Conservation (phyloP, 2,797 vertebrate species). For the Intellagama lesueurii region DNA sequence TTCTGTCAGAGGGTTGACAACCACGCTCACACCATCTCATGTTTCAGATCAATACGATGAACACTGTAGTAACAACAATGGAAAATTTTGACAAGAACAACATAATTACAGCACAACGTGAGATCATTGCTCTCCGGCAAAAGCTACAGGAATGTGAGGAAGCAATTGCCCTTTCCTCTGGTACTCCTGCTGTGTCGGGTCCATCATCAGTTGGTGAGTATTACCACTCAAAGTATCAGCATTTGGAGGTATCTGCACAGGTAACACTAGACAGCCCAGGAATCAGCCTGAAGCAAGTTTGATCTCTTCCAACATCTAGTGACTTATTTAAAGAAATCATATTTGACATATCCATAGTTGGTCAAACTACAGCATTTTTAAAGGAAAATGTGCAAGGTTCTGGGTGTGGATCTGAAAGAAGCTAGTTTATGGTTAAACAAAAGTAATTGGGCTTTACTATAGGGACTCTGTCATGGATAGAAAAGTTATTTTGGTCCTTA, state of each 20-base stretch:
- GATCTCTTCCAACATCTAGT: neutral
- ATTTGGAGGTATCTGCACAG: neutral
- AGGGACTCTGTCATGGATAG: no score
- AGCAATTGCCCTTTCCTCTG: neutral
- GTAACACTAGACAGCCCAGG: neutral
- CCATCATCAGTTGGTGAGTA: slow-evolving; percentile 9
- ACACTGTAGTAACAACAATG: slow-evolving; percentile 1
- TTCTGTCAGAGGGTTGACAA: neutral
- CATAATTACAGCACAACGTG: slow-evolving; percentile 11
- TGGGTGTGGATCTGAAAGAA: no score
- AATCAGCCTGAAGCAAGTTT: neutral
- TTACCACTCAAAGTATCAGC: neutral
- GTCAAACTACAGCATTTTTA: neutral
- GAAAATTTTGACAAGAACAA: neutral
- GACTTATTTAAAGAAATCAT: neutral
- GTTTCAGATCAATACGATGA: neutral
- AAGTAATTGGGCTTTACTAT: no score
- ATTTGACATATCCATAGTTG: neutral
- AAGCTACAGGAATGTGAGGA: slow-evolving; percentile 20
- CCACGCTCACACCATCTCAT: neutral
- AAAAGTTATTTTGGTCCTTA: no score
- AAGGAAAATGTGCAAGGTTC: no score
- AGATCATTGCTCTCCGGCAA: neutral
- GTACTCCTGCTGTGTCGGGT: rapidly evolving
- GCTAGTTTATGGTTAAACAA: no score